phyloP scores from a whole-genome alignment of 2,888 invertebrate genomes.

The Sarcophaga rosellei region DNA sequence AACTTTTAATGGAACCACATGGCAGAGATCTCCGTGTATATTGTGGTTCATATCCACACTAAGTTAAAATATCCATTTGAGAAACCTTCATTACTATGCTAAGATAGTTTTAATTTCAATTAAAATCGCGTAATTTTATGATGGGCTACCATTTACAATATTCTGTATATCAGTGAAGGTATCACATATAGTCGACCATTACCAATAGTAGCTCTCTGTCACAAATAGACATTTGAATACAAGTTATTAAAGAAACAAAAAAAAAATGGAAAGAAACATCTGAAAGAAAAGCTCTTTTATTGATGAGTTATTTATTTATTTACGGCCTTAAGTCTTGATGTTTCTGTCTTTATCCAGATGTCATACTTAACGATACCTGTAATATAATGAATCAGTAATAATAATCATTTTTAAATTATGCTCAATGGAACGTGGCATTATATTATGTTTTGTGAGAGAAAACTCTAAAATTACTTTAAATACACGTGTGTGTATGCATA shows the following conservation, averaged over 20 bases:
- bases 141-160: no score
- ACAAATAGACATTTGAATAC: constrained; percentile 32
- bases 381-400: constrained; percentile 30
- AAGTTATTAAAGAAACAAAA: constrained; percentile 25
- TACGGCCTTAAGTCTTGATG: constrained; percentile 5
- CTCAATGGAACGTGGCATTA: background rate
- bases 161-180: no score
- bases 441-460: background rate
- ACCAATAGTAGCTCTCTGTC: no score
- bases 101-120: no score
- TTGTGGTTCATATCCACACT: no score
- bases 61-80: no score
- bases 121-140: no score
- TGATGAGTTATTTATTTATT: constrained; percentile 26
- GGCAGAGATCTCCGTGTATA: no score
- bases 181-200: no score
- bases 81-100: no score
- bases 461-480: background rate
- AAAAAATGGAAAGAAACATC: background rate
- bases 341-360: constrained; percentile 26
- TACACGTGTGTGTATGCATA: background rate
- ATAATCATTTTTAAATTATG: constrained; percentile 25
- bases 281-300: background rate
- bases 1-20: no score
- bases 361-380: constrained; percentile 11